A percentile compares a stretch with the other conserved stretches of the same genome.
phyloP scores from a whole-genome alignment of 2,113 vertebrate species.

The Pterophyllum scalare region DNA sequence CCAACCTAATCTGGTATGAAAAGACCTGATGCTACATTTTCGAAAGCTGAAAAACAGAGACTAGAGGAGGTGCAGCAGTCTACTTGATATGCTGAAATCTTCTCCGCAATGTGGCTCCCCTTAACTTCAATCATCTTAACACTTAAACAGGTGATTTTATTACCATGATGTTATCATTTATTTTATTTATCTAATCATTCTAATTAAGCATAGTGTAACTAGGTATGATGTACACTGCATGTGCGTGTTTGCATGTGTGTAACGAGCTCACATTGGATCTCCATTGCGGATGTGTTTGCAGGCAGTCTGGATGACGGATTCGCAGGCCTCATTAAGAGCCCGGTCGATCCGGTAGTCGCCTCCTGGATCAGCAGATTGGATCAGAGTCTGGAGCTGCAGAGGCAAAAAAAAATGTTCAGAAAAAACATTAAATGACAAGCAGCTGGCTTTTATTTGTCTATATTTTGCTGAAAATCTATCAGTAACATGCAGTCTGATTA shows the following conservation, averaged over 20 bases:
- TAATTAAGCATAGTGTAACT: not conserved
- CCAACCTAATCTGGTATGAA: no score
- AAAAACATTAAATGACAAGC: not conserved
- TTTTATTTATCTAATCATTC: not conserved
- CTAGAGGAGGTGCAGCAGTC: not conserved
- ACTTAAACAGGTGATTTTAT: no score
- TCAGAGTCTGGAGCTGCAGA: conserved; percentile 90
- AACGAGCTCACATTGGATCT: conserved; percentile 92
- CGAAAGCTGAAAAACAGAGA: not conserved
- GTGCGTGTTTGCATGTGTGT: not conserved
- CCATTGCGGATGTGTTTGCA: conserved; percentile 97
- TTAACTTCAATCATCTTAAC: conserved; percentile 1
- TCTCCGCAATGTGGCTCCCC: not conserved
- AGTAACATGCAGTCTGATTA: not conserved
- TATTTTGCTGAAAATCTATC: not conserved
- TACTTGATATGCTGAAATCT: not conserved
- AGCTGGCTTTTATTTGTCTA: not conserved
- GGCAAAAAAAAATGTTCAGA: not conserved
- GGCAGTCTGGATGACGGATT: conserved; percentile 96
- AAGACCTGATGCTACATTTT: not conserved
- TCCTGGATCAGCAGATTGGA: conserved; percentile 94
- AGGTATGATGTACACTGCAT: not conserved
- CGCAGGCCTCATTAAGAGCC: conserved; percentile 95
- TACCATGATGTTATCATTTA: no score
- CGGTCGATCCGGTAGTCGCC: conserved; percentile 96